Conservation (phyloP, 2,888 invertebrate species). For the Drosophila pegasa region DNA sequence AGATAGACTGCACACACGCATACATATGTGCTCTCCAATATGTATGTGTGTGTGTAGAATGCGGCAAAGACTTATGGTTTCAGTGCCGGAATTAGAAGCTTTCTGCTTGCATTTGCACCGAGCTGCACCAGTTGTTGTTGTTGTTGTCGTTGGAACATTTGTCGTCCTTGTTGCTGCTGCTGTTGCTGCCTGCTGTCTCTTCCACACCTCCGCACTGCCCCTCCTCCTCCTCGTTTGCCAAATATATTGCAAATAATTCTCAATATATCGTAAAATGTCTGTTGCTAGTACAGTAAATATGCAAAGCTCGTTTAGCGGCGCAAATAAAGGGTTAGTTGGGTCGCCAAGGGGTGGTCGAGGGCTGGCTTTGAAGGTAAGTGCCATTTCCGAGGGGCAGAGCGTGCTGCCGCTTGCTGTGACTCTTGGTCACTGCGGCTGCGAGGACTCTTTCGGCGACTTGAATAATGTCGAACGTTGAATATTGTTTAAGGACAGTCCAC, state of each 20-base stretch:
- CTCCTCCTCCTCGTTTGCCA: slow-evolving; percentile 46
- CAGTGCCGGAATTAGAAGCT: slow-evolving; percentile 80
- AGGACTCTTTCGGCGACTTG: slow-evolving; percentile 17
- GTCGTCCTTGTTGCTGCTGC: slow-evolving; percentile 79
- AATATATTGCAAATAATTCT: slow-evolving; percentile 82
- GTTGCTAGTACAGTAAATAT: slow-evolving; percentile 78
- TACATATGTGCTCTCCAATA: slow-evolving; percentile 2
- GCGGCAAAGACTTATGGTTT: slow-evolving; percentile 82
- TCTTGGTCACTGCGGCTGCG: slow-evolving; percentile 50
- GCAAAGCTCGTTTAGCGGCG: slow-evolving; percentile 80
- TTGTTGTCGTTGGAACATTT: slow-evolving; percentile 74
- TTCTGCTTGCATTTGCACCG: slow-evolving; percentile 79
- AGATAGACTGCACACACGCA: slow-evolving; percentile 19
- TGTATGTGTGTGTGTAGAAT: slow-evolving; percentile 60
- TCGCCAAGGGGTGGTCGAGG: neutral
- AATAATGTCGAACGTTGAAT: slow-evolving; percentile 38
- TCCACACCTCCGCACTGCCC: neutral
- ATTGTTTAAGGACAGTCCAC: slow-evolving; percentile 42
- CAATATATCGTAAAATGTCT: slow-evolving; percentile 82
- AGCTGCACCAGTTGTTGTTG: slow-evolving; percentile 60
- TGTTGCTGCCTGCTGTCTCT: slow-evolving; percentile 24
- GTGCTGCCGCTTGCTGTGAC: slow-evolving; percentile 25
- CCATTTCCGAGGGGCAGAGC: neutral
- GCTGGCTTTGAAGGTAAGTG: neutral
- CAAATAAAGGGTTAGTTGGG: slow-evolving; percentile 52